phyloP scores from a whole-genome alignment of 2,888 invertebrate genomes.

The Limnephilus lunatus region DNA sequence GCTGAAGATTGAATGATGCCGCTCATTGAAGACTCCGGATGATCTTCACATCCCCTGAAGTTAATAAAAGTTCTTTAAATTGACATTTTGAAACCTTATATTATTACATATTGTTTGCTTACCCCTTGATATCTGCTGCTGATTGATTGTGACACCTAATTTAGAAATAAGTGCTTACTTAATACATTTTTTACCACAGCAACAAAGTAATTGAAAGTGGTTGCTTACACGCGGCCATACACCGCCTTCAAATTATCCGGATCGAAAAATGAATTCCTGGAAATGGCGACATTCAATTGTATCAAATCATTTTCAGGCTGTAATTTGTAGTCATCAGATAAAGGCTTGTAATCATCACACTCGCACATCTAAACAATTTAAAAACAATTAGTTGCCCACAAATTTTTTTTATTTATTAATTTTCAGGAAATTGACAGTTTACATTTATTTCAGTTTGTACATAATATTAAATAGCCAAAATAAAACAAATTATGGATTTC shows the following conservation, averaged over 20 bases:
- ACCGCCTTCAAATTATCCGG: slow-evolving; percentile 7
- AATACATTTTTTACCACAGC: neutral
- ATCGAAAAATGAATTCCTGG: neutral
- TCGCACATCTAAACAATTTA: neutral
- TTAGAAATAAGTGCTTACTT: neutral
- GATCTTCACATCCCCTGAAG: slow-evolving; percentile 23
- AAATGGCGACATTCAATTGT: neutral
- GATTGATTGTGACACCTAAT: neutral
- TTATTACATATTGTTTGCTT: no score
- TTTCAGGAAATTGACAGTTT: no score
- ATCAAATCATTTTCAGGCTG: neutral
- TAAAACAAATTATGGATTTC: no score
- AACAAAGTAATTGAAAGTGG: neutral
- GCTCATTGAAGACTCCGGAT: neutral
- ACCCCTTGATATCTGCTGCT: no score
- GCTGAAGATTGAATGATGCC: neutral
- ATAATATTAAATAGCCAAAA: no score
- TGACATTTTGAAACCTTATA: no score
- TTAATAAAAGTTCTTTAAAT: neutral
- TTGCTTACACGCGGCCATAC: slow-evolving; percentile 4
- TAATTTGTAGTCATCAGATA: neutral
- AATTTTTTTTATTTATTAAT: no score
- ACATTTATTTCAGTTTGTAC: no score
- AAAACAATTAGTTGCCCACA: neutral
- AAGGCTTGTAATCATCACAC: neutral